A percentile compares a stretch with the other conserved stretches of the same genome.
Conservation (phyloP, 2,888 invertebrate genomes). For the Chydorus sphaericus region DNA sequence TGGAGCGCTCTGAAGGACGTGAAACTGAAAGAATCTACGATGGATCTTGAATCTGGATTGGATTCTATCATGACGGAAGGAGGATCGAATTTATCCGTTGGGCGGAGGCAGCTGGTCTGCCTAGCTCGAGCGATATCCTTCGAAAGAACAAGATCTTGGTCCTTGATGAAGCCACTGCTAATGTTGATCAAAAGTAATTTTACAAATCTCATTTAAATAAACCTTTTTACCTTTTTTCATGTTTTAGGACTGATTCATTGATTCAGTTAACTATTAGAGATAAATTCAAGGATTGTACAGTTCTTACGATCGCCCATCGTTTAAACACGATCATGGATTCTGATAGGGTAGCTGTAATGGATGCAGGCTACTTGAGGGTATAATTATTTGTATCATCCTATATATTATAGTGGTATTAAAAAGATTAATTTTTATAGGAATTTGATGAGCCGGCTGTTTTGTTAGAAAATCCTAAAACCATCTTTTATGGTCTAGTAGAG, state of each 20-base stretch:
- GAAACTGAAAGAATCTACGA: slow-evolving; percentile 51
- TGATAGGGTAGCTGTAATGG: slow-evolving; percentile 14
- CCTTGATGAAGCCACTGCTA: slow-evolving; percentile 85
- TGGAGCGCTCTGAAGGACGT: slow-evolving; percentile 14
- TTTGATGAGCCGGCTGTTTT: slow-evolving; percentile 58
- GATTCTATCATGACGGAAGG: slow-evolving; percentile 48
- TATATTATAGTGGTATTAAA: too few species aligned
- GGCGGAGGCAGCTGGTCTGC: slow-evolving; percentile 79
- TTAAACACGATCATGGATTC: slow-evolving; percentile 16
- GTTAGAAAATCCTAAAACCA: slow-evolving; percentile 41
- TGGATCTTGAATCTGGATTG: slow-evolving; percentile 45
- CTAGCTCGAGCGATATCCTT: slow-evolving; percentile 74
- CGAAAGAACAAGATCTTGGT: slow-evolving; percentile 69
- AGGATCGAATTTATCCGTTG: slow-evolving; percentile 74
- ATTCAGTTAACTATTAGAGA: slow-evolving; percentile 14
- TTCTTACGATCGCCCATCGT: slow-evolving; percentile 16
- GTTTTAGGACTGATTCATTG: slow-evolving; percentile 15
- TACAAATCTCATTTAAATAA: neutral
- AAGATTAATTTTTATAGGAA: slow-evolving; percentile 41
- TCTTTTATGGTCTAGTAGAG: slow-evolving; percentile 49
- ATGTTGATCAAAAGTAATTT: slow-evolving; percentile 64
- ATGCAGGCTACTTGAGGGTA: slow-evolving; percentile 18
- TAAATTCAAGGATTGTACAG: slow-evolving; percentile 14
- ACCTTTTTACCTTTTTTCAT: neutral
- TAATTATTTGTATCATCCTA: too few species aligned